These are phyloP conservation scores for Eunapius fragilis DNA, from an alignment of 37 sponge, comb jelly and placozoan genomes.

Conservation along the genomic window DNA sequence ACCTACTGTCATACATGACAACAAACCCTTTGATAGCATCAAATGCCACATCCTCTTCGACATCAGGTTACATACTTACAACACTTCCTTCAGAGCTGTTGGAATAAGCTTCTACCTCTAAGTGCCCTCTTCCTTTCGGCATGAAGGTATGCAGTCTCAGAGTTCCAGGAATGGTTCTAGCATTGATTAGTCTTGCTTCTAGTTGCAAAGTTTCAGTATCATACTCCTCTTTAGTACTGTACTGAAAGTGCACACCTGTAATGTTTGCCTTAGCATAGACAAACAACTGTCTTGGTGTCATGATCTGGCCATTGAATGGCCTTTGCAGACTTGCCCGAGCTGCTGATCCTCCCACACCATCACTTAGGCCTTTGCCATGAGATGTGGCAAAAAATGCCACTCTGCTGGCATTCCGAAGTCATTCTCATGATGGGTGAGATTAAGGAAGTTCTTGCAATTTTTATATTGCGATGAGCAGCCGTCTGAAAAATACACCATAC, in stretches of 20 bases:
- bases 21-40: conserved; percentile 39
- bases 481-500: conserved; percentile 50
- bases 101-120: conserved; percentile 16
- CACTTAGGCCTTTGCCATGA: conserved; percentile 61
- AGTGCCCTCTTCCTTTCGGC: background rate
- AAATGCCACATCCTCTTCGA: background rate
- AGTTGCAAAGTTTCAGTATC: conserved; percentile 2
- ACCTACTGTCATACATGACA: conserved; percentile 1
- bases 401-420: conserved; percentile 49
- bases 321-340: conserved; percentile 62
- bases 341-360: conserved; percentile 57
- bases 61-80: conserved; percentile 9
- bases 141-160: conserved; percentile 35
- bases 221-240: conserved; percentile 41
- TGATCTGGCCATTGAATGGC: conserved; percentile 47
- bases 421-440: conserved; percentile 23
- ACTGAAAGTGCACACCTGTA: conserved; percentile 14
- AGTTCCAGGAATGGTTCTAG: conserved; percentile 57
- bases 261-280: conserved; percentile 41
- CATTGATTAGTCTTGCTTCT: conserved; percentile 7
- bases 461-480: conserved; percentile 48
- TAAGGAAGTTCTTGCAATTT: conserved; percentile 47
- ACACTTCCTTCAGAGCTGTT: background rate
- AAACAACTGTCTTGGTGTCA: conserved; percentile 53
- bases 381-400: conserved; percentile 72